phyloP scores from a whole-genome alignment of 2,797 vertebrate genomes.

The Capromys pilorides region DNA sequence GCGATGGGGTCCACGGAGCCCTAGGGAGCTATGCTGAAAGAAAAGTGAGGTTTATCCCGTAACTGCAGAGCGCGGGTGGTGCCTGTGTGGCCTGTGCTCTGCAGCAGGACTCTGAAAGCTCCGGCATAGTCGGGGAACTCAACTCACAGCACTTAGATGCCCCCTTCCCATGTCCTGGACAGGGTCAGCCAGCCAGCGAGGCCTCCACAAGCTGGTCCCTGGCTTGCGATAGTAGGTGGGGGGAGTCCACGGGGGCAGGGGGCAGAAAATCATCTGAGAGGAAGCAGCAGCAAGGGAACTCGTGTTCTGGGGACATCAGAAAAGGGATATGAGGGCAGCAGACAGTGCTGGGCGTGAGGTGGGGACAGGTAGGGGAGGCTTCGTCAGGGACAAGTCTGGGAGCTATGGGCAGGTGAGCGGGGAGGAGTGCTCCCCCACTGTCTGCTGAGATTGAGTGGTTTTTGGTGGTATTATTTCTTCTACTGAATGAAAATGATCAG shows the following conservation, averaged over 20 bases:
- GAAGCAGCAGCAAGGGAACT: neutral
- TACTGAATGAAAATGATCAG: conserved; percentile 11
- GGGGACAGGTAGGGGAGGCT: neutral
- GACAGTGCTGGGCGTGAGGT: neutral
- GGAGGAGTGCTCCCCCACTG: neutral
- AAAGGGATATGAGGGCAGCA: too few species aligned
- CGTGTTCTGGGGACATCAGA: neutral
- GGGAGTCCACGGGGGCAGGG: too few species aligned
- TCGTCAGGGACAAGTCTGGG: neutral
- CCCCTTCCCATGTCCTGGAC: neutral
- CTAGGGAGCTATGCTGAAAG: neutral
- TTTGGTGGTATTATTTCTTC: neutral
- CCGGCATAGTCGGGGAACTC: neutral
- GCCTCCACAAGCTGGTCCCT: neutral
- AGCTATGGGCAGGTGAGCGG: neutral
- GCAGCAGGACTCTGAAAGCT: neutral
- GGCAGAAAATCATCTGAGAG: neutral
- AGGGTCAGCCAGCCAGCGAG: neutral
- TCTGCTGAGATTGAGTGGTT: neutral
- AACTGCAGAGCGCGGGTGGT: neutral
- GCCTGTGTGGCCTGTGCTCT: neutral
- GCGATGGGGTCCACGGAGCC: neutral
- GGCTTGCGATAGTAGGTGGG: neutral
- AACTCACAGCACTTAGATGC: neutral
- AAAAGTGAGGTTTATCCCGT: neutral